These are phyloP conservation scores for Tyrophagus putrescentiae DNA, from an alignment of 1,140 invertebrate species.

Conservation along the genomic window DNA sequence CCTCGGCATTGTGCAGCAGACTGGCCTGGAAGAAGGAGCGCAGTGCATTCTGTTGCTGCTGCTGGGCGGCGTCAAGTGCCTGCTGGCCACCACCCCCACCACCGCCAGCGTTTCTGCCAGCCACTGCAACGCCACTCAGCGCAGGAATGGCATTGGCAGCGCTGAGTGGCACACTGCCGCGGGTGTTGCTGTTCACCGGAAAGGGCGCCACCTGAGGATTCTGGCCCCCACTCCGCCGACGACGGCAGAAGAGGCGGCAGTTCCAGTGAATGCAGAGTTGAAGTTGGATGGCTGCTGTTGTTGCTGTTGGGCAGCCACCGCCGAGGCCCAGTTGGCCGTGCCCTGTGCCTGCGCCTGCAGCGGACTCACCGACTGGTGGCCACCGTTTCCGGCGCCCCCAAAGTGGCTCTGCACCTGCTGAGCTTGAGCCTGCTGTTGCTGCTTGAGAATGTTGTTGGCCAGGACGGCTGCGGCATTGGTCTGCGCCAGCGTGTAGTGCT, in stretches of 20 bases:
- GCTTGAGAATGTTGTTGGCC: not conserved
- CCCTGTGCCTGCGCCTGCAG: not conserved
- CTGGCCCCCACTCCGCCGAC: too few relatives aligned
- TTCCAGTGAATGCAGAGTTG: not conserved
- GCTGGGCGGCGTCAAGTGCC: not conserved
- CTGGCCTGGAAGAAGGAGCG: conserved; percentile 1
- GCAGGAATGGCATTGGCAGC: not conserved
- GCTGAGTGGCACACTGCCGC: not conserved
- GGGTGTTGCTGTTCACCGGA: not conserved
- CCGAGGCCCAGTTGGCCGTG: not conserved
- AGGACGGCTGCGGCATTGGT: too few relatives aligned
- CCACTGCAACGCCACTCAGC: not conserved
- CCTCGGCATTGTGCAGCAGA: not conserved
- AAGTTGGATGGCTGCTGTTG: not conserved
- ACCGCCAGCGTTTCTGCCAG: too few relatives aligned
- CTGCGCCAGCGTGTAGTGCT: too few relatives aligned
- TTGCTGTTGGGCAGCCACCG: not conserved
- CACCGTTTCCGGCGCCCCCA: not conserved
- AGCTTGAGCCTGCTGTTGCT: not conserved
- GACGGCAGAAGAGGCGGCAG: too few relatives aligned
- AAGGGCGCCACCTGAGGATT: not conserved
- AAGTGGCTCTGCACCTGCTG: too few relatives aligned
- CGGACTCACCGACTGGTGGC: not conserved
- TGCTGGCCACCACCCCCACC: not conserved
- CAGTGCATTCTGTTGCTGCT: not conserved